Evolutionary conservation across 2,888 invertebrate species (phyloP), one percentile per base, ranked within the genome.

Genomic region (Eucera pruinosa): DNA sequence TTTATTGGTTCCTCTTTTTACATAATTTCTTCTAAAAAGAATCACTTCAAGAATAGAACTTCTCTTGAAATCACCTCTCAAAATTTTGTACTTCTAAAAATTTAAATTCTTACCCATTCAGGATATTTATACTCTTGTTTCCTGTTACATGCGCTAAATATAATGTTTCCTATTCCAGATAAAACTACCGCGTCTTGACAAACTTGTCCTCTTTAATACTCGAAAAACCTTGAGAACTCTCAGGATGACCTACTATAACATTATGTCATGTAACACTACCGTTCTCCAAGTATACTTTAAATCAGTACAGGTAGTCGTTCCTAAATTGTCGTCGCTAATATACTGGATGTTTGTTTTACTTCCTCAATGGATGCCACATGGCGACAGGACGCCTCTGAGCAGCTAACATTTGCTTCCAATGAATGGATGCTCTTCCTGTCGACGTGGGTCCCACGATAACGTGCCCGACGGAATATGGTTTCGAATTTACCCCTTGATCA

Each of bases 351-450:
- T 61, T 7, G 9, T 33, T 76, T 79, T 88, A 91, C 84, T 91
- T 94, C 85, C 96, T 93, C 50, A 97, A 93, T 41, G 95, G 95
- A 92, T 97, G 97, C 97, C 97, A 97, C 96, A 97, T 97, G 39
- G 96, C 96, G 9, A 96, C 95, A 0, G 97, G 97, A 89, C 96
- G 96, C 79, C 97, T 94, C 54, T 96, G 93, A 20, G 96, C 95
- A 41, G 95, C 94, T 90, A 97, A 93, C 97, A 97, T 97, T 93
- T 97, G 96, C 89, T 96, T 95, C 97, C 97, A 97, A 89, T 97
- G 97, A 27, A 95, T 94, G 62, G 96, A 90, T 1, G 96, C 95
- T 88, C 96, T 94, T 68, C 97, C 97, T 45, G 94, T 94, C 15
- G 96, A 95, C 87, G 95, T 95, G 45, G 96, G 94, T 27, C 97